Conservation (phyloP, 2,797 vertebrate species). For the Propithecus perrieri region DNA sequence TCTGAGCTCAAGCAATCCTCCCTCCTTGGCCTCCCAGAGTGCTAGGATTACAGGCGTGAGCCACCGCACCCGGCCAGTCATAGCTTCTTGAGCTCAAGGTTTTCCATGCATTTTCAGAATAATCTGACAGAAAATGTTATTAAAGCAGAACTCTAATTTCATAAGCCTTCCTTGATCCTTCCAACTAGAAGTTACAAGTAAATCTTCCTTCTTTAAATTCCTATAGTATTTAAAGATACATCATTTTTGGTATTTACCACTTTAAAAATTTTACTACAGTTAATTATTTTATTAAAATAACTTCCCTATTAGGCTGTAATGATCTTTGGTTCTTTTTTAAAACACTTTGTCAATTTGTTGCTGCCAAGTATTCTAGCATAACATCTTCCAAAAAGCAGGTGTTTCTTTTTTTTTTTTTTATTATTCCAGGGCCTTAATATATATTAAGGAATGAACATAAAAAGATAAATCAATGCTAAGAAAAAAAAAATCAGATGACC, state of each 20-base stretch:
- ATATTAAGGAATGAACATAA: neutral
- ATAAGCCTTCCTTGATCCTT: neutral
- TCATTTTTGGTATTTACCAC: neutral
- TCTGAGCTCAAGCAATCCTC: too few relatives aligned
- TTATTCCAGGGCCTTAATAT: neutral
- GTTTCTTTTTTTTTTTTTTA: neutral
- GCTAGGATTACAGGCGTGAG: too few relatives aligned
- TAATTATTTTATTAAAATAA: conserved; percentile 39
- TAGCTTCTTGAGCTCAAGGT: neutral
- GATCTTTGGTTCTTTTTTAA: neutral
- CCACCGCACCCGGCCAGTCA: too few relatives aligned
- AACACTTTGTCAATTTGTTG: neutral
- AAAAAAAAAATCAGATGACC: neutral
- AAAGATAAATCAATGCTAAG: neutral
- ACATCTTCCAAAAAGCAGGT: neutral
- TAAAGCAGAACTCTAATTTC: conserved; percentile 11
- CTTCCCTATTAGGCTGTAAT: conserved; percentile 2
- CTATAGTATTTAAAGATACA: neutral
- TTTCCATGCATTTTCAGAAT: neutral
- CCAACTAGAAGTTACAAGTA: neutral
- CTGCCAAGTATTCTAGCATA: neutral
- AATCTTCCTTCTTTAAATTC: conserved; percentile 46
- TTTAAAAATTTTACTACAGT: neutral
- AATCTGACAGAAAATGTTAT: conserved; percentile 18
- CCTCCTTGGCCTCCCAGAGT: too few relatives aligned